Evolutionary conservation across 2,888 invertebrate genomes (phyloP).

Genomic region (Standfussiana lucernea): DNA sequence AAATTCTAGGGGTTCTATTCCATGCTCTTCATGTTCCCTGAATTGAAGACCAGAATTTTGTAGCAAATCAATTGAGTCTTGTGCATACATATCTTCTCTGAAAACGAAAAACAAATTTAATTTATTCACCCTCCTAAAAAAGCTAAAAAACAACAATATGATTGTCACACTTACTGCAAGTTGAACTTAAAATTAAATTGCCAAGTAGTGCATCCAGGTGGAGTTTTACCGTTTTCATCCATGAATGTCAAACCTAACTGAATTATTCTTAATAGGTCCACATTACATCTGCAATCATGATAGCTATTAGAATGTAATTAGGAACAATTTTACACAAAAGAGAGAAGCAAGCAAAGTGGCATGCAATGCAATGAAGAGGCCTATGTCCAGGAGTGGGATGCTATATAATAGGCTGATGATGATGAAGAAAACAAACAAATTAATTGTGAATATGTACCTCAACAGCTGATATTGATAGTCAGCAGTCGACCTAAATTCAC

Average conservation of each 20-base stretch:
- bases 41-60: slow-evolving; percentile 99
- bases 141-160: background rate
- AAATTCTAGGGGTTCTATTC: slow-evolving; percentile 99
- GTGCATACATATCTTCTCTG: slow-evolving; percentile 99
- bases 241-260: slow-evolving; percentile 99
- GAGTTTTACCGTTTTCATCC: slow-evolving; percentile 99
- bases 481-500: slow-evolving; percentile 97
- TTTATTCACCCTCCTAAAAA: background rate
- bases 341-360: background rate
- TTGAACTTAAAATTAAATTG: slow-evolving; percentile 99
- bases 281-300: slow-evolving; percentile 94
- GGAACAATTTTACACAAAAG: background rate
- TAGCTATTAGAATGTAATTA: slow-evolving; percentile 11
- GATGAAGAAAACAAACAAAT: background rate
- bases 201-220: slow-evolving; percentile 98
- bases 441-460: slow-evolving; percentile 79
- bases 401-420: background rate
- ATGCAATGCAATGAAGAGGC: background rate
- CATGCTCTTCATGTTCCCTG: slow-evolving; percentile 99
- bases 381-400: background rate
- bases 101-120: slow-evolving; percentile 57
- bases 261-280: slow-evolving; percentile 98
- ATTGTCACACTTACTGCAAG: slow-evolving; percentile 93
- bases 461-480: slow-evolving; percentile 98
- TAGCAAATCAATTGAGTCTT: slow-evolving; percentile 99